These are phyloP conservation scores for Trematomus bernacchii DNA, from an alignment of 2,797 vertebrate genomes.

Conservation along the genomic window DNA sequence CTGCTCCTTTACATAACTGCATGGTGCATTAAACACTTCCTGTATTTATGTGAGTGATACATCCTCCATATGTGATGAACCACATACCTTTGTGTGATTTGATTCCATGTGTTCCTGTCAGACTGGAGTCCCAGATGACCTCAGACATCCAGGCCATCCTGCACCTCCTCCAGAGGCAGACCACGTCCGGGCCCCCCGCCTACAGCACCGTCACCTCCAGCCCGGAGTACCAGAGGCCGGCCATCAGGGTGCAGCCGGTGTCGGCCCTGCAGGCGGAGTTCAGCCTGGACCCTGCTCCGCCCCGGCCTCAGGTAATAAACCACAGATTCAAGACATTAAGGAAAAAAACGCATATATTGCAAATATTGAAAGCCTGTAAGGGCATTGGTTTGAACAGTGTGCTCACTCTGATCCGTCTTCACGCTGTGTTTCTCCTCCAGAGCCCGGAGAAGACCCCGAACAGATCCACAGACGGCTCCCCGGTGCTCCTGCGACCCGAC, in stretches of 20 bases:
- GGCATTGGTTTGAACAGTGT: background rate
- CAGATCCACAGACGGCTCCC: slow-evolving; percentile 94
- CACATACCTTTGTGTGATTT: no score
- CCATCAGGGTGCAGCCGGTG: slow-evolving; percentile 79
- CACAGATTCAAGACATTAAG: background rate
- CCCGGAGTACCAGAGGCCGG: slow-evolving; percentile 87
- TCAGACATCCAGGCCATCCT: slow-evolving; percentile 96
- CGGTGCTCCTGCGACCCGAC: slow-evolving; percentile 84
- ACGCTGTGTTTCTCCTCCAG: slow-evolving; percentile 79
- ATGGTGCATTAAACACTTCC: no score
- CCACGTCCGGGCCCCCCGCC: slow-evolving; percentile 90
- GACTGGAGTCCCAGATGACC: slow-evolving; percentile 98
- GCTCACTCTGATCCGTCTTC: slow-evolving; percentile 5
- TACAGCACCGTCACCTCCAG: slow-evolving; percentile 93
- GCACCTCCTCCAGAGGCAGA: slow-evolving; percentile 94
- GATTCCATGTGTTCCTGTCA: slow-evolving; percentile 54
- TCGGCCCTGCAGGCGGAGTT: slow-evolving; percentile 85
- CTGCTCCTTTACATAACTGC: no score
- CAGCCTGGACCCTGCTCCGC: slow-evolving; percentile 83
- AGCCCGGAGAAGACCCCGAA: slow-evolving; percentile 86
- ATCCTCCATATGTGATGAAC: no score
- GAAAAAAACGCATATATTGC: no score
- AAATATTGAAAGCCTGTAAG: background rate
- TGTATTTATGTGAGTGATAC: no score
- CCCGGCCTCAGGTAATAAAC: slow-evolving; percentile 66